Conservation (phyloP, 2,113 vertebrate genomes). For the Ciconia boyciana region DNA sequence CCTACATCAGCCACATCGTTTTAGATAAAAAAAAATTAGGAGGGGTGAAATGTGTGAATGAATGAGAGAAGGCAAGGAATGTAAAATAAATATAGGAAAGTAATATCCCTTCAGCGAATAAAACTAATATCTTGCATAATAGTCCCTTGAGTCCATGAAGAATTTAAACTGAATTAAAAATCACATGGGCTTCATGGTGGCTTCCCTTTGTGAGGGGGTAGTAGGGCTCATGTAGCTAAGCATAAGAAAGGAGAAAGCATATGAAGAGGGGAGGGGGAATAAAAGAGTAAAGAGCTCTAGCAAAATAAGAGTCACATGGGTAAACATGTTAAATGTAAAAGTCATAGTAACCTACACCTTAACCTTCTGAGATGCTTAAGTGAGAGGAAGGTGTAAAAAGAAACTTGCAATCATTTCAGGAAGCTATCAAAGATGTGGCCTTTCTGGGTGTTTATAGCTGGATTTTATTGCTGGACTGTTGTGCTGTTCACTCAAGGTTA, state of each 20-base stretch:
- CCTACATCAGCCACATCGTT: not conserved
- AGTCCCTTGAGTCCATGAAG: not conserved
- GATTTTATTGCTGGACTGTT: conserved; percentile 13
- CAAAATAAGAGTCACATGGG: not conserved
- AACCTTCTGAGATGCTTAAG: not conserved
- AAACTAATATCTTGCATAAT: not conserved
- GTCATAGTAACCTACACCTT: not conserved
- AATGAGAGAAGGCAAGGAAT: not conserved
- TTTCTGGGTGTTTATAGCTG: not conserved
- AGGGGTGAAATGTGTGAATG: not conserved
- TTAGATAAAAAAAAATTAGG: not conserved
- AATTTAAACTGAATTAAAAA: not conserved
- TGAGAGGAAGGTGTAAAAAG: not conserved
- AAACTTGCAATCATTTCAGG: not conserved
- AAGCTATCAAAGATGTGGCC: not conserved
- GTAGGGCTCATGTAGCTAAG: not conserved
- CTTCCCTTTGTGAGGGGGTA: not conserved
- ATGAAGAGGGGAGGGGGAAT: rapidly evolving
- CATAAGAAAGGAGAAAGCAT: not conserved
- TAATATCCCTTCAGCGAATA: not conserved
- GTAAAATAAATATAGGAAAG: not conserved
- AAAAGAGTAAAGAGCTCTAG: not conserved
- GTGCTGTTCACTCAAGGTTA: not conserved
- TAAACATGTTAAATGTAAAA: not conserved
- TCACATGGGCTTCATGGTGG: not conserved